These are phyloP conservation scores for Drosophila atripex DNA, from an alignment of 2,888 invertebrate species.

Conservation along the genomic window DNA sequence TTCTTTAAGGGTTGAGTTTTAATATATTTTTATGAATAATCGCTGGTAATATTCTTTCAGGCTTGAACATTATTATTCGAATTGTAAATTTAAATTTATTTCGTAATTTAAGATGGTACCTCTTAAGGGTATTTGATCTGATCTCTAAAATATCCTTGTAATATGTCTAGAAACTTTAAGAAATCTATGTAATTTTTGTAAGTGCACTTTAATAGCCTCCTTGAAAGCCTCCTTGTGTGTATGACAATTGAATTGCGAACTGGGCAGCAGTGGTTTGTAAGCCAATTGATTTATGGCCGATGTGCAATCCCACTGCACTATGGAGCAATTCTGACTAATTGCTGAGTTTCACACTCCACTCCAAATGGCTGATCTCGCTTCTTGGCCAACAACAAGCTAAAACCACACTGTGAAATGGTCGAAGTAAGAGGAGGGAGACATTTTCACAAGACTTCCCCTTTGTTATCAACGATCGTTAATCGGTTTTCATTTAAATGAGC, in stretches of 20 bases:
- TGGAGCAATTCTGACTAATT: slow-evolving; percentile 30
- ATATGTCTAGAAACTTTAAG: too few relatives aligned
- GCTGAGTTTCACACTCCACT: slow-evolving; percentile 27
- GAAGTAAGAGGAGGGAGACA: neutral
- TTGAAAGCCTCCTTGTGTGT: slow-evolving; percentile 4
- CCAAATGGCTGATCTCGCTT: slow-evolving; percentile 24
- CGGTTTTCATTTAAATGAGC: slow-evolving; percentile 56
- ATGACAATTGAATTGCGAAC: slow-evolving; percentile 32
- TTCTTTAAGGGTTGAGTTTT: too few relatives aligned
- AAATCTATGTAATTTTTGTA: neutral
- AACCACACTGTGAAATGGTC: slow-evolving; percentile 10
- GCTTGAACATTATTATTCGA: too few relatives aligned
- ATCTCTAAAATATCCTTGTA: too few relatives aligned
- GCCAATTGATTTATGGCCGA: slow-evolving; percentile 28
- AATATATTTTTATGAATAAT: too few relatives aligned
- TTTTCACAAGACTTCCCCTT: slow-evolving; percentile 46
- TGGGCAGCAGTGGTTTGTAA: slow-evolving; percentile 3
- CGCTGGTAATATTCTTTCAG: too few relatives aligned
- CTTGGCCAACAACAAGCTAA: slow-evolving; percentile 27
- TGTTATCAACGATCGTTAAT: slow-evolving; percentile 48
- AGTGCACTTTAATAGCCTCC: neutral
- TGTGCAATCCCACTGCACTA: slow-evolving; percentile 22
- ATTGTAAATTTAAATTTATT: too few relatives aligned
- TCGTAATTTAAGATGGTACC: too few relatives aligned
- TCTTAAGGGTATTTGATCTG: too few relatives aligned